A percentile compares a stretch with the other conserved stretches of the same genome.
Evolutionary conservation across 1,140 invertebrate genomes (phyloP).

Genomic region (Pomacea maculata): DNA sequence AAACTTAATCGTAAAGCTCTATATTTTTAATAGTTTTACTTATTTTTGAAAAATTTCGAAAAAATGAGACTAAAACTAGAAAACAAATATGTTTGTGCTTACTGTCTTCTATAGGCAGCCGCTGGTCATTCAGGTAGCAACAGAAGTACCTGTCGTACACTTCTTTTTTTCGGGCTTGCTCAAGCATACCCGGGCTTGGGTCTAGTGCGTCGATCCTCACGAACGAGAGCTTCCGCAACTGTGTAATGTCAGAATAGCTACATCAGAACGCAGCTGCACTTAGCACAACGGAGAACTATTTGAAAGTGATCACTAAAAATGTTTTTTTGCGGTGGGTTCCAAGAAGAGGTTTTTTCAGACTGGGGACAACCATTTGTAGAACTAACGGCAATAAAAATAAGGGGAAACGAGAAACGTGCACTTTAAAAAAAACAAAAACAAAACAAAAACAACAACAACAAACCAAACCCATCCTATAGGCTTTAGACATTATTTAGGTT

Average conservation of each 20-base stretch:
- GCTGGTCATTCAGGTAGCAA: constrained; percentile 32
- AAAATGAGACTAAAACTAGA: neutral
- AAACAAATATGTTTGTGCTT: neutral
- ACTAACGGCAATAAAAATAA: too few relatives aligned
- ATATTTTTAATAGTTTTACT: too few relatives aligned
- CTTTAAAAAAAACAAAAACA: too few relatives aligned
- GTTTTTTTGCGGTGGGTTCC: neutral
- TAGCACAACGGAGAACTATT: neutral
- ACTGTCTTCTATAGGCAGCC: neutral
- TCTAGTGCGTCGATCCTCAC: constrained; percentile 54
- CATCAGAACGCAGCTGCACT: neutral
- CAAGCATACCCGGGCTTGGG: constrained; percentile 57
- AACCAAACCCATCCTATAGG: too few relatives aligned
- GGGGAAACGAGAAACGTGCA: too few relatives aligned
- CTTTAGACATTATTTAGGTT: too few relatives aligned
- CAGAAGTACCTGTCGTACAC: constrained; percentile 50
- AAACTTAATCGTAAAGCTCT: too few relatives aligned
- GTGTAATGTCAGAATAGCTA: constrained; percentile 4
- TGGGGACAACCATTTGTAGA: too few relatives aligned
- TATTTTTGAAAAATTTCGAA: too few relatives aligned
- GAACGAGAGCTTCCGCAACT: constrained; percentile 52
- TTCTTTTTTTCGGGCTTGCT: constrained; percentile 47
- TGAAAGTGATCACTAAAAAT: neutral
- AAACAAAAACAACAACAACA: too few relatives aligned
- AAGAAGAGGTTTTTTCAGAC: neutral